Evolutionary conservation across 2,113 vertebrate genomes (phyloP).

Genomic region (Nothocercus nigrocapillus): DNA sequence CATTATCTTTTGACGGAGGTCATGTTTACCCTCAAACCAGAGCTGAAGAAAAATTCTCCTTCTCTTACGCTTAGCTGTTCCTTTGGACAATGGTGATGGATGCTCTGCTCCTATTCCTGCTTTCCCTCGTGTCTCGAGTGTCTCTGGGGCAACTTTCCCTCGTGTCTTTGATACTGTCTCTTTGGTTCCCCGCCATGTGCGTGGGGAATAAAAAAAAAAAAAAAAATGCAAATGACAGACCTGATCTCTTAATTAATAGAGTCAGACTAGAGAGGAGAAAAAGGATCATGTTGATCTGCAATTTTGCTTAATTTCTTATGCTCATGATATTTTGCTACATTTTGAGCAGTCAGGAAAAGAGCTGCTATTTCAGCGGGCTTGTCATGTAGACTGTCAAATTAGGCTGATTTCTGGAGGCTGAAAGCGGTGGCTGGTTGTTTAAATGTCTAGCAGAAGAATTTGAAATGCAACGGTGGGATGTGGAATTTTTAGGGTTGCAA

Average conservation of each 20-base stretch:
- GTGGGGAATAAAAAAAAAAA: accelerated
- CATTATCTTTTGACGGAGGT: not conserved
- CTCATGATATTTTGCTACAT: accelerated
- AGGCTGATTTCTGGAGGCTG: not conserved
- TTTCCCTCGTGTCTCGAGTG: not conserved
- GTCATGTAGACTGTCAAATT: not conserved
- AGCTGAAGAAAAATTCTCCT: accelerated
- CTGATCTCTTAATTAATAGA: not conserved
- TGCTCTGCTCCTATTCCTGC: not conserved
- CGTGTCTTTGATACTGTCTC: accelerated
- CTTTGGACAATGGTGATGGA: not conserved
- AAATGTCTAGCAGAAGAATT: not conserved
- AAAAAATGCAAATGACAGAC: not conserved
- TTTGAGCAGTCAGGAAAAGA: not conserved
- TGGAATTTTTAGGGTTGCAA: not conserved
- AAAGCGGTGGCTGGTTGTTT: not conserved
- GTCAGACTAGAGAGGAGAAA: not conserved
- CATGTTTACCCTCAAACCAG: not conserved
- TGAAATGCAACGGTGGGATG: not conserved
- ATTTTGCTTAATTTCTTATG: not conserved
- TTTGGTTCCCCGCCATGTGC: not conserved
- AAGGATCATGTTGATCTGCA: accelerated
- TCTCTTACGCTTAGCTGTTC: not conserved
- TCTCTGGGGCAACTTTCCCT: not conserved
- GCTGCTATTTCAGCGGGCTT: not conserved